Base-by-base conservation (phyloP, 2,888 invertebrate species). In the Dusona sp. region DNA sequence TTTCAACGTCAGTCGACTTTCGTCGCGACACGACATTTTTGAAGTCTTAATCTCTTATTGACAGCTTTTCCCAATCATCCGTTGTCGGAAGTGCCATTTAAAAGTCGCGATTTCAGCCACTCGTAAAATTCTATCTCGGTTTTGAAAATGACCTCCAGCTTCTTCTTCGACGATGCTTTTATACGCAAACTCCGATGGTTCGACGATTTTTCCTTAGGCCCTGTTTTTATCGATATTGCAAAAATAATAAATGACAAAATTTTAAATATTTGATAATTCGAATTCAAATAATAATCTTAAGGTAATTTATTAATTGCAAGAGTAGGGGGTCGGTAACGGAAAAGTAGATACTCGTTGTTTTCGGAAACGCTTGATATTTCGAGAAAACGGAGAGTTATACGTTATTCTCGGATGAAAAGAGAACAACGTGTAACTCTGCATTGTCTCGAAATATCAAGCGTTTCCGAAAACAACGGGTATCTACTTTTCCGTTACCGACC, bases 101-200 rank as follows among this genome's bases (percentile, higher is more conserved):
- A 86, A 45, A 96, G 93, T 86, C 96, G 94, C 29, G 93, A 93
- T 90, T 95, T 95, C 7, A 95, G 92, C 95, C 96, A 96, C 72
- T 95, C 92, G 90, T 96, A 96, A 91, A 96, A 95, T 88, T 96
- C 95, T 85, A 95, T 94, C 92, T 96, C 96, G 25, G 93, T 92
- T 65, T 91, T 91, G n/a, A 96, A 92, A 61, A 94, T 92, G 83
- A 94, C 92, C 79, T 92, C 92, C 57, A 92, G 86, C 22, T 89
- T 86, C 67, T 91, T 90, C 72, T 89, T 90, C 22, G 88, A 73
- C 64, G 70, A 79, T 51, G 89, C 83, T 19, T 90, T 90, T 51
- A 91, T 67, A 42, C 67, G 13, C 25, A 77, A 22, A 19, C 77
- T 19, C 6, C 16, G 33, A 29, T 80, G 75, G 25, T 79, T 33